Evolutionary conservation across 2,888 invertebrate genomes (phyloP).

Genomic region (Acanthococcus lagerstroemiae): DNA sequence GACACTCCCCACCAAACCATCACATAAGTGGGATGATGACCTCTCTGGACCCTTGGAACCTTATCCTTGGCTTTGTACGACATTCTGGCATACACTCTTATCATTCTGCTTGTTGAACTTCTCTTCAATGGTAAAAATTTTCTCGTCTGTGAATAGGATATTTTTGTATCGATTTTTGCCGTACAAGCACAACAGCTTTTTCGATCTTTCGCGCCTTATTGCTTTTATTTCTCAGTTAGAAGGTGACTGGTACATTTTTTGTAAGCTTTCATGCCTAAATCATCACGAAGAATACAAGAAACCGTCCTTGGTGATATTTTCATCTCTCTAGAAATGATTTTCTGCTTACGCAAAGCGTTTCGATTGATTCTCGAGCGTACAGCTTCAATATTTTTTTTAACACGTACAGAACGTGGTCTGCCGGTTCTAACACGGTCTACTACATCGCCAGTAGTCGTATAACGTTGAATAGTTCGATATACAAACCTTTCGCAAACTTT

Average conservation of each 20-base stretch:
- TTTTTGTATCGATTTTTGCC: background rate
- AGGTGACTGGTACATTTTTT: conserved; percentile 12
- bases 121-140: conserved; percentile 34
- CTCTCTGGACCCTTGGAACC: conserved; percentile 30
- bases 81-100: conserved; percentile 9
- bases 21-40: conserved; percentile 34
- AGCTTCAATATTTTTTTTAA: background rate
- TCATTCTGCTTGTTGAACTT: conserved; percentile 7
- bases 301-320: conserved; percentile 13
- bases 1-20: conserved; percentile 37
- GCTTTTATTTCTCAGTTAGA: conserved; percentile 7
- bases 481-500: conserved; percentile 8
- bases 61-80: conserved; percentile 5
- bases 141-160: conserved; percentile 36
- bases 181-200: conserved; percentile 4
- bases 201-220: conserved; percentile 13
- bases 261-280: conserved; percentile 10
- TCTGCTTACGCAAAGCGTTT: conserved; percentile 8
- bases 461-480: conserved; percentile 17
- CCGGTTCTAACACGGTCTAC: background rate
- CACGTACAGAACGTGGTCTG: background rate
- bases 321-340: conserved; percentile 9
- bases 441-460: background rate
- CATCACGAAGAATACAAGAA: conserved; percentile 13
- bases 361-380: conserved; percentile 1